phyloP scores from a whole-genome alignment of 1,140 invertebrate genomes.

The Phthorimaea operculella region DNA sequence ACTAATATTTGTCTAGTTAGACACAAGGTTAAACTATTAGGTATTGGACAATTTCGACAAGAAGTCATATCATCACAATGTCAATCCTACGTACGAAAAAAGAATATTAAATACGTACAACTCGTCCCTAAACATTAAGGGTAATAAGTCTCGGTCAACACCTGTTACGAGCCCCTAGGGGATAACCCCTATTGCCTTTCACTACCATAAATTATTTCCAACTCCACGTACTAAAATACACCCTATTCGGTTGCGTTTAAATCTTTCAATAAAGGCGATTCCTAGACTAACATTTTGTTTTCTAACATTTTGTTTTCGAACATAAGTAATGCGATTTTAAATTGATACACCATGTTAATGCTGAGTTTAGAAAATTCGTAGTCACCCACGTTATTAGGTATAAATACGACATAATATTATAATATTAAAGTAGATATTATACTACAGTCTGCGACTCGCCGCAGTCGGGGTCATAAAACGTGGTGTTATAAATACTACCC shows the following conservation, averaged over 20 bases:
- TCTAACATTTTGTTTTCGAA: slow-evolving; percentile 18
- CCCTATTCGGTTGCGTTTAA: background rate
- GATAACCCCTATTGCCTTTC: slow-evolving; percentile 17
- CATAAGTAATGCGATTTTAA: slow-evolving; percentile 27
- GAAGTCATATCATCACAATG: too few relatives aligned
- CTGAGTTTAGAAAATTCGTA: too few relatives aligned
- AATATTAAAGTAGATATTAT: too few relatives aligned
- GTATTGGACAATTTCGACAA: too few relatives aligned
- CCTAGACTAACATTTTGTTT: slow-evolving; percentile 4
- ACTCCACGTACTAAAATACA: background rate
- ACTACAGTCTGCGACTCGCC: too few relatives aligned
- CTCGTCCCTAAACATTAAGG: slow-evolving; percentile 32
- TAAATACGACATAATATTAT: too few relatives aligned
- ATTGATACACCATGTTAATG: slow-evolving; percentile 6
- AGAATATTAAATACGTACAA: slow-evolving; percentile 10
- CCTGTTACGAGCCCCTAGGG: slow-evolving; percentile 26
- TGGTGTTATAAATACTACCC: too few relatives aligned
- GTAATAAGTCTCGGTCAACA: slow-evolving; percentile 29
- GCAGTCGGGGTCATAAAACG: too few relatives aligned
- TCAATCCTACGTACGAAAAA: background rate
- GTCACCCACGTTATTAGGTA: too few relatives aligned
- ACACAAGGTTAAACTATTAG: too few relatives aligned
- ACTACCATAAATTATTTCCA: slow-evolving; percentile 20
- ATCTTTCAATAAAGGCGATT: background rate
- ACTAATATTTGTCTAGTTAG: too few relatives aligned